These are phyloP conservation scores for Zeuzera pyrina DNA, from an alignment of 2,888 invertebrate genomes.

Conservation along the genomic window DNA sequence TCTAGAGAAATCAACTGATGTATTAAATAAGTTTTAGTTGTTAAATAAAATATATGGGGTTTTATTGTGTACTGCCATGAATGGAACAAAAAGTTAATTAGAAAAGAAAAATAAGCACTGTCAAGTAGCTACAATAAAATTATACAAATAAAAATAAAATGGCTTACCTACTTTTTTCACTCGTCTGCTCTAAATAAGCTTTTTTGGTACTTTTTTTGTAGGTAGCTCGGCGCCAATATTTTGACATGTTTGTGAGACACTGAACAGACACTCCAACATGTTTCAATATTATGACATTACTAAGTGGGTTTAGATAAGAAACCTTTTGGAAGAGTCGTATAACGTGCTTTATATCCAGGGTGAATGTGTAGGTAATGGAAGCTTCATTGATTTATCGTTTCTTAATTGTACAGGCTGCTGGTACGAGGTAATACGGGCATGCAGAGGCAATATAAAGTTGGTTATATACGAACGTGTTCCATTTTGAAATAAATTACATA, in stretches of 20 bases:
- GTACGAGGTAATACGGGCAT: too few relatives aligned
- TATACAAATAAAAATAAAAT: too few relatives aligned
- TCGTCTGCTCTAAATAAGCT: too few relatives aligned
- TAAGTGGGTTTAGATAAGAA: slow-evolving; percentile 56
- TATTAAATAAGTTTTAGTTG: slow-evolving; percentile 35
- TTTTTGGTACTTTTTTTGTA: slow-evolving; percentile 26
- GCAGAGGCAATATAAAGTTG: too few relatives aligned
- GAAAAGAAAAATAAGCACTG: slow-evolving; percentile 4
- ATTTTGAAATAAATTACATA: too few relatives aligned
- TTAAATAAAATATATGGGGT: slow-evolving; percentile 22
- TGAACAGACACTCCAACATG: slow-evolving; percentile 34
- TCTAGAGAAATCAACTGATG: slow-evolving; percentile 42
- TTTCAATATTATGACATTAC: slow-evolving; percentile 50
- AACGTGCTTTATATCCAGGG: too few relatives aligned
- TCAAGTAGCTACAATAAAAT: too few relatives aligned
- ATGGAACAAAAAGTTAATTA: slow-evolving; percentile 3
- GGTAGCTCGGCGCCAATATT: slow-evolving; percentile 46
- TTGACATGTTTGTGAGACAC: slow-evolving; percentile 43
- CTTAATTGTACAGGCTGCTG: too few relatives aligned
- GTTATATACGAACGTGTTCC: too few relatives aligned
- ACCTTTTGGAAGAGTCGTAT: slow-evolving; percentile 32
- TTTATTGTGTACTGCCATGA: too few relatives aligned
- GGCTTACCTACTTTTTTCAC: too few relatives aligned
- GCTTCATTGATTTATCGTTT: slow-evolving; percentile 22
- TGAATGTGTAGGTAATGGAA: slow-evolving; percentile 14